These are phyloP conservation scores for Prietella phreatophila DNA, from an alignment of 2,113 vertebrate genomes.

Conservation along the genomic window DNA sequence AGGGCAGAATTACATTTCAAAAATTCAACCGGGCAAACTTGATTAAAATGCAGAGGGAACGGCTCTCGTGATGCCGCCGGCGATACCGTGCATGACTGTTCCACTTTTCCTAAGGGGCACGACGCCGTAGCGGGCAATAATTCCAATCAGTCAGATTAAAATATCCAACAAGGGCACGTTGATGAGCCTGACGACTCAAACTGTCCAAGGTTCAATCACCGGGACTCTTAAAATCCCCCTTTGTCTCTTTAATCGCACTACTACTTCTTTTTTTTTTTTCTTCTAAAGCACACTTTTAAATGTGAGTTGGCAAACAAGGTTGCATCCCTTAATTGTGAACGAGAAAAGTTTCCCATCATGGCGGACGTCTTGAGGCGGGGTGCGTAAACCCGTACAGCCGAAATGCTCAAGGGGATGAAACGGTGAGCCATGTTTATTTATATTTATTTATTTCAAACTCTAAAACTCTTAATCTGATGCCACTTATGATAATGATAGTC, in stretches of 20 bases:
- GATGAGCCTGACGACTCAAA: constrained; percentile 45
- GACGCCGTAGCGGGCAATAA: constrained; percentile 48
- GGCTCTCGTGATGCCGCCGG: constrained; percentile 54
- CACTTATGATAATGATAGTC: background rate
- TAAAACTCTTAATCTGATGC: constrained; percentile 10
- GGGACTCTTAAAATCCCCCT: constrained; percentile 28
- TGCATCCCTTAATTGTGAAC: constrained; percentile 20
- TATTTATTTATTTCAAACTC: background rate
- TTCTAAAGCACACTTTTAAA: constrained; percentile 18
- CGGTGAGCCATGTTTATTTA: background rate
- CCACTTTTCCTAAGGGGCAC: constrained; percentile 43
- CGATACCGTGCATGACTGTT: constrained; percentile 54
- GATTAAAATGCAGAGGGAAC: constrained; percentile 66
- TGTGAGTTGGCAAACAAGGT: constrained; percentile 10
- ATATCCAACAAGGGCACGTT: constrained; percentile 51
- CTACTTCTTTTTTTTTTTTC: background rate
- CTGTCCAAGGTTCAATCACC: constrained; percentile 39
- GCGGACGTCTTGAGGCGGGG: constrained; percentile 6
- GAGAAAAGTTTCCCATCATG: background rate
- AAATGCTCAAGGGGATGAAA: background rate
- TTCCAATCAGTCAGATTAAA: constrained; percentile 52
- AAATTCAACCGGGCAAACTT: constrained; percentile 66
- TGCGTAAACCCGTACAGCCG: background rate
- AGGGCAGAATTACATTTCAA: constrained; percentile 96
- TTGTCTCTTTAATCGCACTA: constrained; percentile 34